These are phyloP conservation scores for Microhierax caerulescens DNA, from an alignment of 2,797 vertebrate genomes.

Conservation along the genomic window DNA sequence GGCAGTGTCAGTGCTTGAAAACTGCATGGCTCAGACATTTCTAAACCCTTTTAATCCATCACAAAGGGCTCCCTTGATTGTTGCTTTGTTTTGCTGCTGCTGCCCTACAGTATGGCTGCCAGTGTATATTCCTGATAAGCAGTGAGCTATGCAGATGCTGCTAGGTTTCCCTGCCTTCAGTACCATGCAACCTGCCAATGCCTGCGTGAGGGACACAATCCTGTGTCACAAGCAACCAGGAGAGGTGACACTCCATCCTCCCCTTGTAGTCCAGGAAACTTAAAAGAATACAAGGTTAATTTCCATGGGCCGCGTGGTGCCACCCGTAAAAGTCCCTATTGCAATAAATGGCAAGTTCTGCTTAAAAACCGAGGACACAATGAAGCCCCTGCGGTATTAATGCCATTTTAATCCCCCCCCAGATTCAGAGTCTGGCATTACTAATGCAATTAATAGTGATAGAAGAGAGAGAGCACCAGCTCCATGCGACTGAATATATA, in stretches of 20 bases:
- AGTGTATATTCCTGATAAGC: constrained; percentile 79
- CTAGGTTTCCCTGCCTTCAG: constrained; percentile 50
- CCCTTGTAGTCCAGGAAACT: constrained; percentile 40
- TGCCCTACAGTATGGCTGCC: constrained; percentile 79
- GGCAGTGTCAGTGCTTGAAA: constrained; percentile 72
- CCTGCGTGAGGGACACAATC: constrained; percentile 4
- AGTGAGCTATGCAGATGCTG: constrained; percentile 71
- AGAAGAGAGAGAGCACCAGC: not conserved
- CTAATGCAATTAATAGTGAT: constrained; percentile 40
- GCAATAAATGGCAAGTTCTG: not conserved
- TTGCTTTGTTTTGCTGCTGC: constrained; percentile 79
- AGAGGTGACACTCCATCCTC: constrained; percentile 24
- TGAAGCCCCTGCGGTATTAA: not conserved
- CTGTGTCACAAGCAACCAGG: not conserved
- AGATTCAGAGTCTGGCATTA: not conserved
- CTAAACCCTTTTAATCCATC: constrained; percentile 80
- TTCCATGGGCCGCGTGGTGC: not conserved
- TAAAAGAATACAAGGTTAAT: constrained; percentile 61
- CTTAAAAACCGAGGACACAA: not conserved
- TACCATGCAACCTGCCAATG: constrained; percentile 54
- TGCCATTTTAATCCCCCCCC: not conserved
- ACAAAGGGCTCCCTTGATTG: constrained; percentile 78
- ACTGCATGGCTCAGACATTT: constrained; percentile 79
- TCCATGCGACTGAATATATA: not conserved
- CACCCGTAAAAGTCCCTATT: not conserved